A percentile compares a stretch with the other conserved stretches of the same genome.
phyloP scores from a whole-genome alignment of 2,797 vertebrate species.

The Trachurus trachurus region DNA sequence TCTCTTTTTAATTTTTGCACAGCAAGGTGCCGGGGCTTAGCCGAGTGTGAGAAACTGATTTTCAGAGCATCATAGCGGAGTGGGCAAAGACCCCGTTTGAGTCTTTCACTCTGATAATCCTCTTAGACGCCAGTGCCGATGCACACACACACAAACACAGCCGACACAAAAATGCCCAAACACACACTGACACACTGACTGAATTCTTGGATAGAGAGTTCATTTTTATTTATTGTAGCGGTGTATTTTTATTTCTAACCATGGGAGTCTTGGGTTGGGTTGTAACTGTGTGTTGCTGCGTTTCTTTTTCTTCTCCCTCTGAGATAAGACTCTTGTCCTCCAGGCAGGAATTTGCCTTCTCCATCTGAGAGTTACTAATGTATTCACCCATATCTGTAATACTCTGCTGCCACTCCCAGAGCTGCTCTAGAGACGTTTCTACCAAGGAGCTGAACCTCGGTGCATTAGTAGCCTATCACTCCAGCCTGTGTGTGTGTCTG shows the following conservation, averaged over 20 bases:
- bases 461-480: conserved; percentile 16
- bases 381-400: conserved; percentile 58
- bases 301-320: conserved; percentile 12
- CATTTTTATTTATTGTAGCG: neutral
- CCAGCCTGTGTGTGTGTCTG: conserved; percentile 7
- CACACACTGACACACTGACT: conserved; percentile 25
- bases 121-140: conserved; percentile 56
- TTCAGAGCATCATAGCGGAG: conserved; percentile 51
- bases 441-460: conserved; percentile 23
- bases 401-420: conserved; percentile 44
- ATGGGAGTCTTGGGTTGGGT: neutral
- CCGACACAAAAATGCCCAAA: conserved; percentile 26
- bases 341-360: conserved; percentile 36
- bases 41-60: conserved; percentile 21
- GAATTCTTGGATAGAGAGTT: neutral
- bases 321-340: conserved; percentile 52
- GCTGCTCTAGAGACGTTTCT: conserved; percentile 34
- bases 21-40: conserved; percentile 10
- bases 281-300: conserved; percentile 8
- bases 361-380: conserved; percentile 50
- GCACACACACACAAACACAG: conserved; percentile 29
- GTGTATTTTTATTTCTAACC: neutral
- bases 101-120: conserved; percentile 71
- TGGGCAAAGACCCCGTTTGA: conserved; percentile 41
- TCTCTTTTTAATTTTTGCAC: neutral